Conservation (phyloP, 2,113 vertebrate genomes). For the Pterocles orientalis region DNA sequence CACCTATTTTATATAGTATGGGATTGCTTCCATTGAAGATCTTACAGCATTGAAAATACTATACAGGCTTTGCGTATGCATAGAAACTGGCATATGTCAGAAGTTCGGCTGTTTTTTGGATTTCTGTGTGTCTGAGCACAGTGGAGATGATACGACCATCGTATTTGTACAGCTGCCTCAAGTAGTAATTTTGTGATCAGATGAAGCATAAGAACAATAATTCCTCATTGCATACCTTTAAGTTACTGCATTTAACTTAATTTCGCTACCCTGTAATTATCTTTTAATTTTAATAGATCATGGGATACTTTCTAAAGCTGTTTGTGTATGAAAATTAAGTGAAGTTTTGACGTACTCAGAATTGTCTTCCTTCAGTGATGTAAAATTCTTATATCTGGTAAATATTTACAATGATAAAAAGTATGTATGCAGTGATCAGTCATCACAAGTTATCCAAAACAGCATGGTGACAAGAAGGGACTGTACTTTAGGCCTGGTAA, state of each 20-base stretch:
- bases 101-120: neutral
- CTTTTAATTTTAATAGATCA: constrained; percentile 3
- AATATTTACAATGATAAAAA: neutral
- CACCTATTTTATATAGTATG: neutral
- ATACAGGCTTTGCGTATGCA: neutral
- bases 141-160: neutral
- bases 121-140: neutral
- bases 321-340: constrained; percentile 22
- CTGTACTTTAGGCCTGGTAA: neutral
- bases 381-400: neutral
- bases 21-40: neutral
- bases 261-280: constrained; percentile 54
- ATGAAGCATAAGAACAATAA: constrained; percentile 42
- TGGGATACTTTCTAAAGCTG: neutral
- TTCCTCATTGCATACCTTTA: constrained; percentile 9
- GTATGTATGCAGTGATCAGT: neutral
- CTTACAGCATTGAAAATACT: neutral
- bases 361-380: neutral
- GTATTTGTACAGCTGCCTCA: neutral
- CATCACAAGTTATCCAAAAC: neutral
- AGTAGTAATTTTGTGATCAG: constrained; percentile 27
- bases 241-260: constrained; percentile 44
- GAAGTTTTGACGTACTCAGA: constrained; percentile 16
- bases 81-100: neutral
- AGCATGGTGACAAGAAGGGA: neutral